Percentiles rank a stretch among this genome's conserved stretches.
Conservation (phyloP, 2,797 vertebrate genomes). For the Anas georgica region DNA sequence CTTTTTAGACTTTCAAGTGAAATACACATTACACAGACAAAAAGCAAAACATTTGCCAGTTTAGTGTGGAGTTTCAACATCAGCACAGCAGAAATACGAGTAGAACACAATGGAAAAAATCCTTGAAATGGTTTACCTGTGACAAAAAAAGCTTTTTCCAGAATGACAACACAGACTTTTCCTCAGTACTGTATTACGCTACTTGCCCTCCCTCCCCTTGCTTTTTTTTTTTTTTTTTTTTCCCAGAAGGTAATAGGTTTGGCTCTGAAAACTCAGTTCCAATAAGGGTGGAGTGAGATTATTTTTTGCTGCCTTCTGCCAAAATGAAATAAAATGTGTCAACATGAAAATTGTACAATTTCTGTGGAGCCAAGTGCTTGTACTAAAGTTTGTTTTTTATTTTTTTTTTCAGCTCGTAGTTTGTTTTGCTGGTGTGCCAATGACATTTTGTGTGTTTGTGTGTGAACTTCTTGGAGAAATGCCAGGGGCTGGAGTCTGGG, state of each 20-base stretch:
- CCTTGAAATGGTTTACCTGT: not conserved
- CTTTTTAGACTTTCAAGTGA: not conserved
- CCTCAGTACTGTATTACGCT: not conserved
- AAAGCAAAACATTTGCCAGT: not conserved
- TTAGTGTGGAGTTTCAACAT: not conserved
- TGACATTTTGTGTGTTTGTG: not conserved
- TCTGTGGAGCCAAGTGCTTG: not conserved
- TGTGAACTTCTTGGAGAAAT: not conserved
- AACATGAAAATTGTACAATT: not conserved
- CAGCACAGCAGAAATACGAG: not conserved
- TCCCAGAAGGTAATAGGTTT: not conserved
- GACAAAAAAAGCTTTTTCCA: not conserved
- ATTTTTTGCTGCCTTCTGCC: constrained; percentile 13
- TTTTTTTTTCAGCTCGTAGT: not conserved
- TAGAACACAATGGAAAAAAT: not conserved
- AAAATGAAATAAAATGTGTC: not conserved
- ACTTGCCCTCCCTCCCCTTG: not conserved
- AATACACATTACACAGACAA: not conserved
- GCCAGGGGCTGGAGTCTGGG: not conserved
- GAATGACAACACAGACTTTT: not conserved
- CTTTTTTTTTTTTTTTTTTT: not conserved
- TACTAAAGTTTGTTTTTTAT: not conserved
- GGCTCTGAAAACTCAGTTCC: not conserved
- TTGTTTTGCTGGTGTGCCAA: not conserved
- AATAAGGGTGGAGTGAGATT: not conserved